phyloP scores from a whole-genome alignment of 2,797 vertebrate genomes.

The Florisuga fusca region DNA sequence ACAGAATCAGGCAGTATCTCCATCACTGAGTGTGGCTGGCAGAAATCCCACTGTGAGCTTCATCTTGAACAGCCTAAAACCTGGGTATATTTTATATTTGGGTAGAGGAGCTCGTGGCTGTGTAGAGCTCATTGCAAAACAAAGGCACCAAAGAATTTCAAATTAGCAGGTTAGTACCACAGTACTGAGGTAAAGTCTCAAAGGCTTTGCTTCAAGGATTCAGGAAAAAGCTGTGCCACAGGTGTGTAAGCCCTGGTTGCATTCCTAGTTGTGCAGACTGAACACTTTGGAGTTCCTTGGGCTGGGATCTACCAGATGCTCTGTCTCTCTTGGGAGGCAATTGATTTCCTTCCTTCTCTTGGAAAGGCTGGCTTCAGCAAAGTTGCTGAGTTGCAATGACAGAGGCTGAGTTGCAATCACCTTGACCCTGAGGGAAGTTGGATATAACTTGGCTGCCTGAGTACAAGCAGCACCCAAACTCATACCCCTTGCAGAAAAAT shows the following conservation, averaged over 20 bases:
- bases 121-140: background rate
- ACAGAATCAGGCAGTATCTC: background rate
- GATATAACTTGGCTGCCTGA: fast-evolving
- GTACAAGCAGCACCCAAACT: background rate
- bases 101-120: background rate
- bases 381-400: background rate
- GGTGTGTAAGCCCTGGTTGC: background rate
- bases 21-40: background rate
- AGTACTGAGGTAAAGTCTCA: fast-evolving
- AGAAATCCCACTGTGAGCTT: background rate
- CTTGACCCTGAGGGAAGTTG: fast-evolving
- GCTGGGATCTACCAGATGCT: background rate
- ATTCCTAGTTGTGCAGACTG: background rate
- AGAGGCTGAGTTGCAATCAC: background rate
- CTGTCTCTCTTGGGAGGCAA: background rate
- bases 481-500: fast-evolving
- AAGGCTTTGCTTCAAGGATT: background rate
- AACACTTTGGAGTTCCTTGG: background rate
- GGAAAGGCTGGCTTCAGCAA: background rate
- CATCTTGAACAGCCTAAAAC: background rate
- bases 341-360: background rate
- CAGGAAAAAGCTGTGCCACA: background rate
- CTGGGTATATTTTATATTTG: background rate
- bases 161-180: background rate
- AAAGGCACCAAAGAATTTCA: background rate